These are phyloP conservation scores for Drosophila pseudoananassae DNA, from an alignment of 1,140 invertebrate genomes.

Conservation along the genomic window DNA sequence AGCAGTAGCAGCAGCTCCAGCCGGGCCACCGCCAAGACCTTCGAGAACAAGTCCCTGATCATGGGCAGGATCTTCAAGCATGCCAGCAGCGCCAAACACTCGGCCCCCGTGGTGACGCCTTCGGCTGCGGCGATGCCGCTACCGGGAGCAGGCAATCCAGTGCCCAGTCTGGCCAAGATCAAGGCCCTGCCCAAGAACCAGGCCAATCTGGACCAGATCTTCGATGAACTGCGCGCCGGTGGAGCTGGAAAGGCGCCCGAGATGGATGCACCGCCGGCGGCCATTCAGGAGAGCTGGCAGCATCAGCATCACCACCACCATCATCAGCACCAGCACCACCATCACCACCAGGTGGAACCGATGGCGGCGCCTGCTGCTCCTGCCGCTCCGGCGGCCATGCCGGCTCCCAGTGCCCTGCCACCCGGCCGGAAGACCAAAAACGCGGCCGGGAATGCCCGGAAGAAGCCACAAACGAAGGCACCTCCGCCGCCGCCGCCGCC, in stretches of 20 bases:
- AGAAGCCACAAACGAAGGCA: neutral
- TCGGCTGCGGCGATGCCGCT: slow-evolving; percentile 16
- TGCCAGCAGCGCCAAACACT: slow-evolving; percentile 77
- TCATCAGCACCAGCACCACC: slow-evolving; percentile 18
- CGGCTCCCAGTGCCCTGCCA: slow-evolving; percentile 36
- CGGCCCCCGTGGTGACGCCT: slow-evolving; percentile 1
- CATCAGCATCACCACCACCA: slow-evolving; percentile 1
- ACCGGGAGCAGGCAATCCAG: slow-evolving; percentile 3
- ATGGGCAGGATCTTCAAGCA: slow-evolving; percentile 86
- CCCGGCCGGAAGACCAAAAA: slow-evolving; percentile 22
- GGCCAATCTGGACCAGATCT: slow-evolving; percentile 77
- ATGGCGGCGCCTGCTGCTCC: slow-evolving; percentile 42
- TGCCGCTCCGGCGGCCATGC: slow-evolving; percentile 42
- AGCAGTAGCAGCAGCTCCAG: slow-evolving; percentile 70
- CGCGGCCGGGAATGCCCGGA: neutral
- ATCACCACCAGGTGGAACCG: slow-evolving; percentile 37
- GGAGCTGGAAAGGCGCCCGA: slow-evolving; percentile 18
- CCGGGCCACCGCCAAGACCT: slow-evolving; percentile 76
- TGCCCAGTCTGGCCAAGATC: slow-evolving; percentile 6
- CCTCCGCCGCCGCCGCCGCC: neutral
- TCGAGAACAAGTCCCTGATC: slow-evolving; percentile 85
- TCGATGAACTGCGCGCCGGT: slow-evolving; percentile 72
- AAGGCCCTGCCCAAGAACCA: slow-evolving; percentile 69
- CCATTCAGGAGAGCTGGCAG: slow-evolving; percentile 12
- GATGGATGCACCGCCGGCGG: neutral